Base-by-base conservation (phyloP, 2,113 vertebrate species). In the Mola mola region DNA sequence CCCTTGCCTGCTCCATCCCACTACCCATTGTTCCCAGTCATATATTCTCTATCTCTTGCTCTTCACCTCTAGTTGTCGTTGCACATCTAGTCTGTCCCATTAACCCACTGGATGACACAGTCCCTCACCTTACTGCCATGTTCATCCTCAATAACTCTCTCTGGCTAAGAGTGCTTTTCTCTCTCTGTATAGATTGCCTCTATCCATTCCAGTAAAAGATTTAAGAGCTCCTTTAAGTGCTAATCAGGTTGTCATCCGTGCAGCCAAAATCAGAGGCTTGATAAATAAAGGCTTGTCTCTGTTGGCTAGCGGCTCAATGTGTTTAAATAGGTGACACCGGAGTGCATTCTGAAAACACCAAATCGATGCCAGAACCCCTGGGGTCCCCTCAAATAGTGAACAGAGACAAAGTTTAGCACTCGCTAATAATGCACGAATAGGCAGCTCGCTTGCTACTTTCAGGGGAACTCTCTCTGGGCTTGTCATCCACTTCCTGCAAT, bases 221-320 rank as follows among this genome's bases (percentile, higher is more conserved):
- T 84, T 83, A 83, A 72, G 70, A 79, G 79, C 70, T 78, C 64
- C 66, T 89, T 84, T 83, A 85, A 87, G 87, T 88, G 86, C 79
- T 92, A 90, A 91, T 91, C 86, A 90, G 83, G 72, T 89, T 90
- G 89, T 90, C 90, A 86, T 89, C 81, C 51, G 28, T 74, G 85
- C 76, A 78, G 85, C 76, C 85, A 81, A 86, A 82, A 90, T 82
- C 80, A 85, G 75, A 86, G 67, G 79, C 71, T 79, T 83, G 78
- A 89, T 87, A 89, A 91, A 91, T 87, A 88, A 90, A 86, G 72
- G 67, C 82, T 72, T 43, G 73, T 88, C 85, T 88, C 67, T 87
- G 83, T 81, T 81, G 83, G 86, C 81, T 67, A 66, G 72, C 19
- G 21, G 74, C 78, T 79, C 66, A 22, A 75, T 66, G 78, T 80